Conservation (phyloP, 1,140 invertebrate species). For the Diploscapter pachys region DNA sequence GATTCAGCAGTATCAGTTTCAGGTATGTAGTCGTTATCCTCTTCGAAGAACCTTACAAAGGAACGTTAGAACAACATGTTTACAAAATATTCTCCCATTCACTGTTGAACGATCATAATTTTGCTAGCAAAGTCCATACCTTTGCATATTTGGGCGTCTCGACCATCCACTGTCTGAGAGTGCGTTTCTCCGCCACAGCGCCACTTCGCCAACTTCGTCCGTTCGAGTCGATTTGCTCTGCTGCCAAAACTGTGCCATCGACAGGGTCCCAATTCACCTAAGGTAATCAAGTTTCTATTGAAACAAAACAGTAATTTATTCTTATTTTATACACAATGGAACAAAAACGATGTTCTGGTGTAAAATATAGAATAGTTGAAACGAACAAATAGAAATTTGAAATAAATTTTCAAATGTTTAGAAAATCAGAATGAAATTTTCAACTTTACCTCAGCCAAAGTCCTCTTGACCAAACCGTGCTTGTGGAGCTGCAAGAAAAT, state of each 20-base stretch:
- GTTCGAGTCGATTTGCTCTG: constrained; percentile 91
- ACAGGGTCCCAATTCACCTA: constrained; percentile 86
- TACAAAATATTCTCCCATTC: constrained; percentile 1
- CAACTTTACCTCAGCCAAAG: constrained; percentile 69
- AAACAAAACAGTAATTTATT: background rate
- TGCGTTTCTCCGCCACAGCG: constrained; percentile 82
- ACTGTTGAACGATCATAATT: background rate
- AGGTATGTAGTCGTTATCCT: constrained; percentile 20
- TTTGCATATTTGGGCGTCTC: constrained; percentile 83
- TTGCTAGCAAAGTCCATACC: constrained; percentile 58
- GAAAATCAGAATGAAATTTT: constrained; percentile 57
- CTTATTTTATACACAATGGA: background rate
- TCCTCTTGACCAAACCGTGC: constrained; percentile 63
- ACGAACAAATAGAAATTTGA: background rate
- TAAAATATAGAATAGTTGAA: too few species aligned
- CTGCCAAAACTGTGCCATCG: constrained; percentile 91
- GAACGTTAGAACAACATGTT: constrained; percentile 14
- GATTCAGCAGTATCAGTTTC: background rate
- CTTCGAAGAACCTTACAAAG: constrained; percentile 9
- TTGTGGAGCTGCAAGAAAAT: constrained; percentile 87
- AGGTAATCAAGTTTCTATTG: background rate
- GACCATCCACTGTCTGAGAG: constrained; percentile 91
- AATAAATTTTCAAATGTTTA: background rate
- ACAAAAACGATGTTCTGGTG: too few species aligned
- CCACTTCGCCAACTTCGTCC: constrained; percentile 94